A percentile compares a stretch with the other conserved stretches of the same genome.
Conservation (phyloP, 1,140 invertebrate genomes). For the Babylonia areolata region DNA sequence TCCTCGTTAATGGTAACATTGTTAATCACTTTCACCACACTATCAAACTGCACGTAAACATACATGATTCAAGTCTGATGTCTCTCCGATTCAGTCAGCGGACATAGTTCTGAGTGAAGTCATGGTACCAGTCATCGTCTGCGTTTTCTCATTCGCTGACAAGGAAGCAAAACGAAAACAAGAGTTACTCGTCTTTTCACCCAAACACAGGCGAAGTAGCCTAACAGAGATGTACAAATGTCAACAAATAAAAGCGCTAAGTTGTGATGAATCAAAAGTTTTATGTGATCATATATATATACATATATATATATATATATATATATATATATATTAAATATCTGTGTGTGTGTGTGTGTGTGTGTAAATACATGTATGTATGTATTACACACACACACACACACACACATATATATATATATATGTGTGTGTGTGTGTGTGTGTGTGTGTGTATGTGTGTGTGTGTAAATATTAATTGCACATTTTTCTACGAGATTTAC, state of each 20-base stretch:
- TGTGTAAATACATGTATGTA: no score
- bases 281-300: no score
- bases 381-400: no score
- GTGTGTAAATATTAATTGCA: no score
- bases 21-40: background rate
- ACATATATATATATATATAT: no score
- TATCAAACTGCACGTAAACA: conserved; percentile 25
- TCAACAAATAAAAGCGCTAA: no score
- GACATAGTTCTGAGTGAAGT: background rate
- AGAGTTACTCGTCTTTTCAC: background rate
- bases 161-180: background rate
- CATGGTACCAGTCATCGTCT: background rate
- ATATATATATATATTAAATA: no score
- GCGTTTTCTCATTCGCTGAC: background rate
- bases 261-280: no score
- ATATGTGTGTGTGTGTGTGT: background rate
- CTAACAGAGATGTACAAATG: background rate
- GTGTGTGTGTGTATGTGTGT: background rate
- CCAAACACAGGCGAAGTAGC: background rate
- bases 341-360: no score
- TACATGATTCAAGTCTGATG: conserved; percentile 28
- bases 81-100: background rate
- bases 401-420: no score
- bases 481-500: no score
- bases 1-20: conserved; percentile 36